Evolutionary conservation across 2,888 invertebrate species (phyloP).

Genomic region (Philonicus albiceps): DNA sequence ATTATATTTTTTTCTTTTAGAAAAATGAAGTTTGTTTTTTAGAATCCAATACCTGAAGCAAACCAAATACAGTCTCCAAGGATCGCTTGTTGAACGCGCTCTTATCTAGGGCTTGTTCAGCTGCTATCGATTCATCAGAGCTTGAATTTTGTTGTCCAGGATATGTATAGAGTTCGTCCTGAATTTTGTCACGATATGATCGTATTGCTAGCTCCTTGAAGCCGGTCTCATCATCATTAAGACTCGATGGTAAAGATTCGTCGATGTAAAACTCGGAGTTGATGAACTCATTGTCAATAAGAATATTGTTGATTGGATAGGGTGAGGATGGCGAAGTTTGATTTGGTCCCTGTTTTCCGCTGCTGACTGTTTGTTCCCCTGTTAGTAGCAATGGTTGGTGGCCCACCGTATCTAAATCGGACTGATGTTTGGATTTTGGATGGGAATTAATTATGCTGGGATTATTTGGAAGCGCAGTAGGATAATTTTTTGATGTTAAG

Average conservation of each 20-base stretch:
- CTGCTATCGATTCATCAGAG: constrained; percentile 26
- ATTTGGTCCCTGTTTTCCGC: constrained; percentile 30
- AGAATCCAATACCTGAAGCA: constrained; percentile 52
- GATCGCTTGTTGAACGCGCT: constrained; percentile 48
- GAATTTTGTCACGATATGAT: constrained; percentile 13
- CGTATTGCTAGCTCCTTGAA: constrained; percentile 24
- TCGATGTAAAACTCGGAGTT: constrained; percentile 88
- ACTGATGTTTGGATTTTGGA: constrained; percentile 28
- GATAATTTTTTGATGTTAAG: background rate
- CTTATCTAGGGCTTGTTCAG: constrained; percentile 25
- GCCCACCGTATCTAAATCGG: constrained; percentile 39
- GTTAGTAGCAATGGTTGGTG: constrained; percentile 31
- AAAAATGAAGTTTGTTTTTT: constrained; percentile 22
- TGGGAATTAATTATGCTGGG: background rate
- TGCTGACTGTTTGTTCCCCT: background rate
- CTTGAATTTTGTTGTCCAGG: constrained; percentile 25
- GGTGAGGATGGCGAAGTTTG: constrained; percentile 32
- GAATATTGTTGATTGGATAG: constrained; percentile 44
- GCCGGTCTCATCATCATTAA: constrained; percentile 61
- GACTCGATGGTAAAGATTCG: constrained; percentile 85
- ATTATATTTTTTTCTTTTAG: background rate
- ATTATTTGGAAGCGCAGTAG: constrained; percentile 4
- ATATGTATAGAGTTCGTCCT: constrained; percentile 37
- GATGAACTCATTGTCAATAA: constrained; percentile 69
- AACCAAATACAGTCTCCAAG: constrained; percentile 51